Evolutionary conservation across 2,888 invertebrate species (phyloP).

Genomic region (Caenorhabditis becei): DNA sequence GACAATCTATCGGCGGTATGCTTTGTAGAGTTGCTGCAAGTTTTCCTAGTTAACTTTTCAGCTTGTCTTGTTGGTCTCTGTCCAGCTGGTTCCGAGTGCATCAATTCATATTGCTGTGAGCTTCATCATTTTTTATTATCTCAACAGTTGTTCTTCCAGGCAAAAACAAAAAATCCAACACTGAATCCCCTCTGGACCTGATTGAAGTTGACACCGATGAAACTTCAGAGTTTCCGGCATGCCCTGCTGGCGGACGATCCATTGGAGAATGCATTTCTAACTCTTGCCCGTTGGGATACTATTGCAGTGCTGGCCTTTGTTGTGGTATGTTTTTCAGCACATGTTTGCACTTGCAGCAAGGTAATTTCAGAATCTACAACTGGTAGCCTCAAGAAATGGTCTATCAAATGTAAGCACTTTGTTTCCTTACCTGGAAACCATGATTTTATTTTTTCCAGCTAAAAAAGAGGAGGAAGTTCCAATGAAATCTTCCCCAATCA

Average conservation of each 20-base stretch:
- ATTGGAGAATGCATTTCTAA: conserved; percentile 72
- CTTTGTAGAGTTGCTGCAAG: not conserved
- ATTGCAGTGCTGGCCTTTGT: conserved; percentile 70
- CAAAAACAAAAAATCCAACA: conserved; percentile 45
- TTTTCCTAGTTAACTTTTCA: conserved; percentile 36
- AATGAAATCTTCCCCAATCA: conserved; percentile 60
- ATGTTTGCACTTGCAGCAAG: too few relatives aligned
- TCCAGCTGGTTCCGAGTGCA: conserved; percentile 73
- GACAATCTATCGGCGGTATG: conserved; percentile 71
- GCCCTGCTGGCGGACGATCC: conserved; percentile 60
- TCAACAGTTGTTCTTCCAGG: conserved; percentile 12
- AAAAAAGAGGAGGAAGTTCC: conserved; percentile 57
- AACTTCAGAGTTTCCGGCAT: conserved; percentile 39
- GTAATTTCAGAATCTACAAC: conserved; percentile 18
- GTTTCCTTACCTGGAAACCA: not conserved
- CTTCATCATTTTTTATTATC: not conserved
- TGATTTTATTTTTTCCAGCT: conserved; percentile 18
- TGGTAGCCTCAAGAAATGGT: conserved; percentile 33
- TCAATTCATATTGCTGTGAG: conserved; percentile 73
- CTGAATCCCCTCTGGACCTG: conserved; percentile 18
- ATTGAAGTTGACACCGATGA: conserved; percentile 52
- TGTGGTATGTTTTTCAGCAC: conserved; percentile 68
- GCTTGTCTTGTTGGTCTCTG: conserved; percentile 74
- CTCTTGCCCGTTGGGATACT: conserved; percentile 71
- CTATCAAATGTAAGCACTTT: conserved; percentile 40